Conservation (phyloP, 2,888 invertebrate genomes). For the Arenicola marina region DNA sequence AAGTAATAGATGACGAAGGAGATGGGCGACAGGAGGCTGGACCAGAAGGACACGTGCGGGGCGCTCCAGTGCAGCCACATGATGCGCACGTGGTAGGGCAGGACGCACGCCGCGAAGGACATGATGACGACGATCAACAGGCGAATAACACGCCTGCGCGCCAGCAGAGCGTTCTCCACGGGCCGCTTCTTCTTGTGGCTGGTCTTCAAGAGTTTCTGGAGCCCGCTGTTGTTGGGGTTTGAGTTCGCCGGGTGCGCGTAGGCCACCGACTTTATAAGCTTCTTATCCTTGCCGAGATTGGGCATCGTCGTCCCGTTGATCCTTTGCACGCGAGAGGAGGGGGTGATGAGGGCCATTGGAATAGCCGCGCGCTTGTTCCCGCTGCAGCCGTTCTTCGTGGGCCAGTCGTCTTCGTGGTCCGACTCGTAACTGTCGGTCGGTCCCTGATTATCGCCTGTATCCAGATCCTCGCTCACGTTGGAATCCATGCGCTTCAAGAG, state of each 20-base stretch:
- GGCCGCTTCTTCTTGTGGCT: not conserved
- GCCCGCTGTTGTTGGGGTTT: not conserved
- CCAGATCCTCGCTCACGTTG: not conserved
- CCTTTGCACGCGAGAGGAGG: too few species aligned
- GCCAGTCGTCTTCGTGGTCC: slow-evolving; percentile 20
- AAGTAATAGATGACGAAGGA: slow-evolving; percentile 86
- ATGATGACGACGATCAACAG: slow-evolving; percentile 87
- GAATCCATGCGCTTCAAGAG: slow-evolving; percentile 1
- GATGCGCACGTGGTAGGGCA: slow-evolving; percentile 77
- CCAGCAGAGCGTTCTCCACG: slow-evolving; percentile 66
- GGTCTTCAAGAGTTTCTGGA: not conserved
- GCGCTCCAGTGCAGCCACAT: slow-evolving; percentile 84
- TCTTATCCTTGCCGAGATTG: too few species aligned
- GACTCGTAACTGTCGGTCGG: not conserved
- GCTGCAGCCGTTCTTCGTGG: not conserved
- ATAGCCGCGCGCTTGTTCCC: not conserved
- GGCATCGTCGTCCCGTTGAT: not conserved
- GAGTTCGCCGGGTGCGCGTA: not conserved
- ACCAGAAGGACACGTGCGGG: slow-evolving; percentile 54
- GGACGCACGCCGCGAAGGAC: slow-evolving; percentile 85
- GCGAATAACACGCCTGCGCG: slow-evolving; percentile 82
- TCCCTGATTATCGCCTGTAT: not conserved
- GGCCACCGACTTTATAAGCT: not conserved
- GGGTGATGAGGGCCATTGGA: not conserved
- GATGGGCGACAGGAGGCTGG: slow-evolving; percentile 72